Conservation (phyloP, 2,113 vertebrate genomes). For the Scomber scombrus region DNA sequence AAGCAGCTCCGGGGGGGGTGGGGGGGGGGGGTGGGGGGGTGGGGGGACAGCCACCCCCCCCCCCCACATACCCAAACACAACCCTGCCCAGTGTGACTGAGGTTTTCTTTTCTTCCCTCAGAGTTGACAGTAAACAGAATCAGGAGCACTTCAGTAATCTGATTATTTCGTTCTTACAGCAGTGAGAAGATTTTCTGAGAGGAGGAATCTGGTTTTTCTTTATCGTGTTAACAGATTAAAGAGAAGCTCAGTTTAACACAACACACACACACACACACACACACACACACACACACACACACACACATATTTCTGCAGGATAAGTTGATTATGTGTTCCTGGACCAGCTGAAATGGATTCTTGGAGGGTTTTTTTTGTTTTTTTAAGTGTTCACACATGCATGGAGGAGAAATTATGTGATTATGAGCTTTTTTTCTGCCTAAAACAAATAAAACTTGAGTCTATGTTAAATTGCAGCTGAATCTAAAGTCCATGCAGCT, state of each 20-base stretch:
- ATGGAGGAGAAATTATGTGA: too few species aligned
- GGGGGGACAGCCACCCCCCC: too few species aligned
- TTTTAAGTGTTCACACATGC: too few species aligned
- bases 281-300: too few species aligned
- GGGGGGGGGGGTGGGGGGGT: neutral
- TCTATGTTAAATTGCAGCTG: too few species aligned
- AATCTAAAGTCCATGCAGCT: too few species aligned
- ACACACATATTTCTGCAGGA: neutral
- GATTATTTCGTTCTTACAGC: neutral
- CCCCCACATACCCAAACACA: too few species aligned
- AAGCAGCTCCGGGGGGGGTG: constrained; percentile 23
- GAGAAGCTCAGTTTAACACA: neutral
- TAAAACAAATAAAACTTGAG: too few species aligned
- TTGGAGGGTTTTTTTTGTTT: too few species aligned
- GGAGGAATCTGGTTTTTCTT: neutral
- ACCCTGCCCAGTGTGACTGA: neutral
- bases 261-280: too few species aligned
- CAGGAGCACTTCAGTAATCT: neutral
- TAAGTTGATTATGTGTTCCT: neutral
- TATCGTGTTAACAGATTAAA: neutral
- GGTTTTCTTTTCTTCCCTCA: neutral
- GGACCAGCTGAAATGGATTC: too few species aligned
- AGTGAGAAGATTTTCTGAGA: neutral
- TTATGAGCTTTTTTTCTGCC: too few species aligned
- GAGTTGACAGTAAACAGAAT: constrained; percentile 25